Evolutionary conservation across 2,113 vertebrate genomes (phyloP), one percentile per base, ranked within the genome.

Genomic region (Actenoides lindsayi): DNA sequence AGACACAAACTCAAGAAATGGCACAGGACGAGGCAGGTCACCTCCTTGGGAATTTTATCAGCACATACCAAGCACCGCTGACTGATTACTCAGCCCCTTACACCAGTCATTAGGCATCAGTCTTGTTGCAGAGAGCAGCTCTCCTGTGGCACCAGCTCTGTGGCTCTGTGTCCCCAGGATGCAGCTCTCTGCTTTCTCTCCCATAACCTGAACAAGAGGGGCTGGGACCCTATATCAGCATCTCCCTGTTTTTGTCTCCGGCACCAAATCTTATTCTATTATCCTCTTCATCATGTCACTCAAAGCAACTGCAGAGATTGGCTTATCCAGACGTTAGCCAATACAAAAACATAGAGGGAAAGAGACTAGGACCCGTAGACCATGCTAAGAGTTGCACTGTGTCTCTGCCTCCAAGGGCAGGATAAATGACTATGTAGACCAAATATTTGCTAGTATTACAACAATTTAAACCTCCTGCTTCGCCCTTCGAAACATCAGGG

Each of bases 161-260:
- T 1, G 5, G 62, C 35, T 76, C 78, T 18, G 46, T 4, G 1
- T 30, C 37, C 17, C 17, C 0, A 0, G 19, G 67, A 65, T 62
- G 41, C 31, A 76, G 39, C 11, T 79, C n/a, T 70, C 27, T 11
- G 6, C 6, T 90, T 87, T 71, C 33, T 76, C 27, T 57, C 46
- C 35, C 44, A 21, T 42, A 16, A 50, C 8, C 46, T 27, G 33
- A 82, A 75, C 2, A 2, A 60, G 48, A 71, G 5, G 5, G 21
- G 2, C 24, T 76, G 13, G 14, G 21, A 65, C 16, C 20, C 82
- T 87, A 82, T 89, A 41, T 56, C 18, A 60, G 5, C 28, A 56
- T 42, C 30, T 81, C 12, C 6, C 10, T 57, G 1, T 35, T 86
- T 75, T 89, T 44, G 8, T 71, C 18, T 53, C 60, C 78, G 33